A percentile compares a stretch with the other conserved stretches of the same genome.
Conservation (phyloP, 2,888 invertebrate species). For the Steinernema hermaphroditum region DNA sequence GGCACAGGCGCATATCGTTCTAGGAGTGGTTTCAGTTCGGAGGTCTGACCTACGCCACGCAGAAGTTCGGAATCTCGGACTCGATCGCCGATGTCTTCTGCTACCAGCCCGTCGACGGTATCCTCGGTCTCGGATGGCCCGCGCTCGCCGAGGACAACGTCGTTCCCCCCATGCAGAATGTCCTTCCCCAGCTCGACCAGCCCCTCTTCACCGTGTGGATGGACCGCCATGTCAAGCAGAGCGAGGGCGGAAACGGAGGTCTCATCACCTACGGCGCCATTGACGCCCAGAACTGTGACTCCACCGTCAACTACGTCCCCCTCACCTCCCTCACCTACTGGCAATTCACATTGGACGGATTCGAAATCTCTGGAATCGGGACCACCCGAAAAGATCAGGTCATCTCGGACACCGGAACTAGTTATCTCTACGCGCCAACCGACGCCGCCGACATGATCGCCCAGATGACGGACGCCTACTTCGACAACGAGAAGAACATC, state of each 20-base stretch:
- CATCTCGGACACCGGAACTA: conserved; percentile 61
- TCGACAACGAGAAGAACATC: conserved; percentile 36
- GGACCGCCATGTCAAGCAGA: conserved; percentile 66
- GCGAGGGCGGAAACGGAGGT: conserved; percentile 51
- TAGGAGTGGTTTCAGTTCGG: conserved; percentile 32
- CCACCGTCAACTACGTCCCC: conserved; percentile 51
- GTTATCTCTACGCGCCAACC: not conserved
- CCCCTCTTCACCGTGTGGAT: conserved; percentile 94
- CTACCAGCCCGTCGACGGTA: conserved; percentile 60
- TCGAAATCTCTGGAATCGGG: conserved; percentile 31
- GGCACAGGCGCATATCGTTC: not conserved
- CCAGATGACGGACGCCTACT: conserved; percentile 48
- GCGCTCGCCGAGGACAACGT: conserved; percentile 84
- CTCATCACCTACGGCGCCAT: conserved; percentile 61
- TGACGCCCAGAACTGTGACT: conserved; percentile 56
- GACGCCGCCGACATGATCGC: not conserved
- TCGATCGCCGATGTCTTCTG: conserved; percentile 54
- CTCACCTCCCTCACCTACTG: conserved; percentile 59
- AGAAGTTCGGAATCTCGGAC: conserved; percentile 55
- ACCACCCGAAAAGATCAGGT: conserved; percentile 36
- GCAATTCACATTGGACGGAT: conserved; percentile 53
- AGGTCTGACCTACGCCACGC: conserved; percentile 49
- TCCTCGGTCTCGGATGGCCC: conserved; percentile 63
- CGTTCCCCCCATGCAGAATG: conserved; percentile 85
- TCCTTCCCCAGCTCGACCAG: conserved; percentile 77